Conservation (phyloP, 2,113 vertebrate species). For the Pimephales promelas region DNA sequence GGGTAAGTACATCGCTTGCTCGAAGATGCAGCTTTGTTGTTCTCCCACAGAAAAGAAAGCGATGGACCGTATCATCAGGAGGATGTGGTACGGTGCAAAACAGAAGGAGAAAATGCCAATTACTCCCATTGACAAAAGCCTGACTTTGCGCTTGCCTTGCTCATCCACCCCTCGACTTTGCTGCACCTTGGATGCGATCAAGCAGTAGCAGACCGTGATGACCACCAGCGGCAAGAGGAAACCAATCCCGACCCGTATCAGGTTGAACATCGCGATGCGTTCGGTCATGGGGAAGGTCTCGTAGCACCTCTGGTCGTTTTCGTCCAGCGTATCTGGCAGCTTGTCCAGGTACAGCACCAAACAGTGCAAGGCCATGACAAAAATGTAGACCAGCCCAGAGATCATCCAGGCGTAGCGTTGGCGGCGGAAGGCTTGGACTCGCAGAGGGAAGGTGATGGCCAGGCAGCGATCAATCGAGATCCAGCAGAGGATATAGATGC, state of each 20-base stretch:
- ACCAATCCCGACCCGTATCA: constrained; percentile 68
- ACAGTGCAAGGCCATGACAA: constrained; percentile 61
- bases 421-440: constrained; percentile 63
- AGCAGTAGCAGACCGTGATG: constrained; percentile 72
- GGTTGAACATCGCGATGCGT: constrained; percentile 68
- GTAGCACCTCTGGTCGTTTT: constrained; percentile 68
- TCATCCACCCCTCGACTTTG: constrained; percentile 67
- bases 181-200: constrained; percentile 71
- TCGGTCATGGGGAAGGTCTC: constrained; percentile 71
- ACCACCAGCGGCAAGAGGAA: constrained; percentile 75
- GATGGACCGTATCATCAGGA: constrained; percentile 71
- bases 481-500: constrained; percentile 78
- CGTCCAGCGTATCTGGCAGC: constrained; percentile 60
- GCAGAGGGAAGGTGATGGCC: constrained; percentile 72
- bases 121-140: constrained; percentile 73
- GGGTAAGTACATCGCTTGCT: constrained; percentile 63
- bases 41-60: constrained; percentile 47
- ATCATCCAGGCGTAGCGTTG: constrained; percentile 67
- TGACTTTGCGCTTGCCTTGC: constrained; percentile 74
- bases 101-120: constrained; percentile 78
- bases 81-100: constrained; percentile 79
- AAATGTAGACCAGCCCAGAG: constrained; percentile 58
- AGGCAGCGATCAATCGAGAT: constrained; percentile 81
- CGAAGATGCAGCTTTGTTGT: constrained; percentile 66
- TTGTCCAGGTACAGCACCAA: constrained; percentile 66